Percentiles rank a stretch among this genome's conserved stretches.
Conservation (phyloP, 2,888 invertebrate species). For the Pemphredon lugubris region DNA sequence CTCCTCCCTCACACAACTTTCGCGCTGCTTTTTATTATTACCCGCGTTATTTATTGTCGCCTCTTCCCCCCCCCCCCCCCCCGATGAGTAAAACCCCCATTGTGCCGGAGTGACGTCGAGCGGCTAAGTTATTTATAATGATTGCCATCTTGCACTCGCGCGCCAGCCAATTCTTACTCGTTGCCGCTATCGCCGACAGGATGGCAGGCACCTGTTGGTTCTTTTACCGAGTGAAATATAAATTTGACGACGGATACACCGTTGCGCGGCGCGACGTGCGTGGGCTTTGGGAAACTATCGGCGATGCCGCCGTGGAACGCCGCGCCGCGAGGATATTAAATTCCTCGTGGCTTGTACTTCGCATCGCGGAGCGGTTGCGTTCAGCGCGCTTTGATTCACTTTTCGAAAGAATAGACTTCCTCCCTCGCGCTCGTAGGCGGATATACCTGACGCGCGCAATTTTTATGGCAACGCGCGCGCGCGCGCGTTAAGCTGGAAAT, state of each 20-base stretch:
- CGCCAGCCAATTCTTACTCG: slow-evolving; percentile 11
- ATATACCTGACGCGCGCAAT: slow-evolving; percentile 18
- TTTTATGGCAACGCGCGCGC: slow-evolving; percentile 16
- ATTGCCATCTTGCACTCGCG: slow-evolving; percentile 59
- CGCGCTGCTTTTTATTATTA: too few relatives aligned
- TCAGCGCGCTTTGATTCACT: slow-evolving; percentile 51
- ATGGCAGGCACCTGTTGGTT: slow-evolving; percentile 67
- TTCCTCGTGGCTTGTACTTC: slow-evolving; percentile 51
- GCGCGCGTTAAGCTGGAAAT: too few relatives aligned
- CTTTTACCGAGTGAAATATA: slow-evolving; percentile 64
- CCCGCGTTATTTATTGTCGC: slow-evolving; percentile 69
- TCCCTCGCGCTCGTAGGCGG: slow-evolving; percentile 5
- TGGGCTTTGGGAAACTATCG: slow-evolving; percentile 25
- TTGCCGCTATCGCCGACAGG: slow-evolving; percentile 14
- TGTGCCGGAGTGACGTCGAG: slow-evolving; percentile 60
- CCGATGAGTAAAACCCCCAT: slow-evolving; percentile 69
- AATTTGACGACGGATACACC: slow-evolving; percentile 70
- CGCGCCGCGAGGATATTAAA: slow-evolving; percentile 56
- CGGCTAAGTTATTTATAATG: slow-evolving; percentile 69
- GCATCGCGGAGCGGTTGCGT: slow-evolving; percentile 8
- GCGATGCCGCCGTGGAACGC: slow-evolving; percentile 8
- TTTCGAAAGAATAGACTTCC: slow-evolving; percentile 14
- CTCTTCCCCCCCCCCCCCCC: slow-evolving; percentile 64
- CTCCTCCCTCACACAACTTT: too few relatives aligned
- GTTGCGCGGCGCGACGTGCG: slow-evolving; percentile 21